phyloP scores from a whole-genome alignment of 2,888 invertebrate genomes.

The Prostheceraeus crozeri region DNA sequence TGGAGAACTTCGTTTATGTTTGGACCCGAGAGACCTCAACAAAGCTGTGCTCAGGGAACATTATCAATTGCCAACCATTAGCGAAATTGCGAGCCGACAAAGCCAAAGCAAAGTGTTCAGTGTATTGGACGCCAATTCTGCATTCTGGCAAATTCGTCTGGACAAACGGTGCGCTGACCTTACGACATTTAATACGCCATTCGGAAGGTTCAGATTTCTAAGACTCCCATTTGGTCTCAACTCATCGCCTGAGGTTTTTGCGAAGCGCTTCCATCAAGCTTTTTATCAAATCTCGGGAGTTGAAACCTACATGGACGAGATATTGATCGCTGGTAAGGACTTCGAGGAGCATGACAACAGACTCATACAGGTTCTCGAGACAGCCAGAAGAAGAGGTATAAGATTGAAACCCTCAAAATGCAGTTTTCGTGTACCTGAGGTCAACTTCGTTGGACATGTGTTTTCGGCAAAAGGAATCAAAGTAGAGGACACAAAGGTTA shows the following conservation, averaged over 20 bases:
- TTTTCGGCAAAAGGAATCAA: too few relatives aligned
- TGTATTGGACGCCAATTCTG: slow-evolving; percentile 41
- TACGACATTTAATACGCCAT: slow-evolving; percentile 41
- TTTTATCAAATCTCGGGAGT: slow-evolving; percentile 38
- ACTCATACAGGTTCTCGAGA: too few relatives aligned
- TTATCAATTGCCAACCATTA: slow-evolving; percentile 41
- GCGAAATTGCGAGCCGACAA: slow-evolving; percentile 41
- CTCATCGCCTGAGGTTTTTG: slow-evolving; percentile 36
- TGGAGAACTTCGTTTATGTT: slow-evolving; percentile 42
- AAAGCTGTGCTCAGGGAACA: slow-evolving; percentile 41
- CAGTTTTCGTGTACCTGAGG: too few relatives aligned
- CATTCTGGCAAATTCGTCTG: slow-evolving; percentile 41
- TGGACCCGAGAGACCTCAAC: slow-evolving; percentile 43
- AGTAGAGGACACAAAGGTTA: too few relatives aligned
- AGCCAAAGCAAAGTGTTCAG: slow-evolving; percentile 38
- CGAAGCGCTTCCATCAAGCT: slow-evolving; percentile 36
- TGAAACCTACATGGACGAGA: slow-evolving; percentile 38
- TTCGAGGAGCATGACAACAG: slow-evolving; percentile 26
- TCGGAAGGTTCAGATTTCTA: slow-evolving; percentile 37
- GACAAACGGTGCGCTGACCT: slow-evolving; percentile 34
- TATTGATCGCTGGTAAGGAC: slow-evolving; percentile 35
- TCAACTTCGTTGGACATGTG: too few relatives aligned
- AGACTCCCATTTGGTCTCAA: slow-evolving; percentile 38
- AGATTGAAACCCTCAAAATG: too few relatives aligned
- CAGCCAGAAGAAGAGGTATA: too few relatives aligned